These are phyloP conservation scores for Brachylomia viminalis DNA, from an alignment of 2,888 invertebrate genomes.

Conservation along the genomic window DNA sequence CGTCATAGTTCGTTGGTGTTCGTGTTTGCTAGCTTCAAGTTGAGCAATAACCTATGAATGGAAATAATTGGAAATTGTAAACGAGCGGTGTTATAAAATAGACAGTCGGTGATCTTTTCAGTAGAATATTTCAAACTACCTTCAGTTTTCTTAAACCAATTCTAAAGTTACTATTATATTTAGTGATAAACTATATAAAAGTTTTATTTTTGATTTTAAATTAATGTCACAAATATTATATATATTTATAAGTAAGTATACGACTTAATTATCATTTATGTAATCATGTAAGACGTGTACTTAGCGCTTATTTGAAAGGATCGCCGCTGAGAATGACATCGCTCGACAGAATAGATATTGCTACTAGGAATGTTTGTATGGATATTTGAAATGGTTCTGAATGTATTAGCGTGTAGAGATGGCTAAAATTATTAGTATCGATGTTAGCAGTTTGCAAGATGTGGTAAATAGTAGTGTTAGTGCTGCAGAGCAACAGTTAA, in stretches of 20 bases:
- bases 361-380: slow-evolving; percentile 58
- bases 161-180: slow-evolving; percentile 14
- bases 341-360: slow-evolving; percentile 45
- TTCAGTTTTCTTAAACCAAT: slow-evolving; percentile 11
- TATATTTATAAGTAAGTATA: slow-evolving; percentile 23
- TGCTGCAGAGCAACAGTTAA: slow-evolving; percentile 44
- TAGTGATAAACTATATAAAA: background rate
- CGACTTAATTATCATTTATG: slow-evolving; percentile 10
- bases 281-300: slow-evolving; percentile 3
- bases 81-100: slow-evolving; percentile 49
- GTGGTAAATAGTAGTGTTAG: slow-evolving; percentile 71
- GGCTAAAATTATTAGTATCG: slow-evolving; percentile 65
- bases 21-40: slow-evolving; percentile 48
- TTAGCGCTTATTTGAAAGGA: slow-evolving; percentile 4
- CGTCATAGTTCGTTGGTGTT: slow-evolving; percentile 42
- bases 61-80: slow-evolving; percentile 44
- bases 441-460: slow-evolving; percentile 76
- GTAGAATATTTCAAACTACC: slow-evolving; percentile 17
- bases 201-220: slow-evolving; percentile 40
- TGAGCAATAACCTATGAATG: slow-evolving; percentile 42
- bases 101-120: slow-evolving; percentile 17
- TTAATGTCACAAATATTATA: slow-evolving; percentile 28
- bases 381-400: slow-evolving; percentile 68
- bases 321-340: slow-evolving; percentile 40
- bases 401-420: slow-evolving; percentile 68